These are phyloP conservation scores for Mercenaria mercenaria DNA, from an alignment of 1,140 invertebrate species.

Conservation along the genomic window DNA sequence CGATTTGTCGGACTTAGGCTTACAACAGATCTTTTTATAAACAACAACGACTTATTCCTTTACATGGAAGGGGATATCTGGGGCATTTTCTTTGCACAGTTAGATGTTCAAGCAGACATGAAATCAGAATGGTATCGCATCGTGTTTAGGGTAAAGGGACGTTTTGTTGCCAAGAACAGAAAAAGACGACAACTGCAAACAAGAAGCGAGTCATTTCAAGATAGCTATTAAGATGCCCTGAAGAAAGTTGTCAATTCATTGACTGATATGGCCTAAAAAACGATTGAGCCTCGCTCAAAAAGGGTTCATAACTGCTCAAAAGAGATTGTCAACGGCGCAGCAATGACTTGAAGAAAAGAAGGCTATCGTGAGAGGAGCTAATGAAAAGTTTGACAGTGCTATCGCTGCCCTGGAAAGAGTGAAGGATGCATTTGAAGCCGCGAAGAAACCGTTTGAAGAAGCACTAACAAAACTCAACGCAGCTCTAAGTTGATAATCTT, in stretches of 20 bases:
- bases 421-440: constrained; percentile 42
- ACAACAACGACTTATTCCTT: not conserved
- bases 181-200: not conserved
- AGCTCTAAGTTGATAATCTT: constrained; percentile 47
- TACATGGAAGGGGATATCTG: constrained; percentile 52
- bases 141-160: constrained; percentile 7
- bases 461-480: constrained; percentile 46
- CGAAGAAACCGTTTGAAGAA: constrained; percentile 15
- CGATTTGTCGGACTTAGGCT: constrained; percentile 3
- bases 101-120: constrained; percentile 23
- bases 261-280: constrained; percentile 4
- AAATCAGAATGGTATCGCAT: constrained; percentile 23
- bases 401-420: no score
- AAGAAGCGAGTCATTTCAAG: constrained; percentile 20
- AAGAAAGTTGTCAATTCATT: not conserved
- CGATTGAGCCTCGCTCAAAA: constrained; percentile 15
- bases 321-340: constrained; percentile 20
- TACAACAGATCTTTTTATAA: constrained; percentile 6
- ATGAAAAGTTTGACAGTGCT: constrained; percentile 55
- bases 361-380: constrained; percentile 17
- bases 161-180: not conserved
- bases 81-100: constrained; percentile 32
- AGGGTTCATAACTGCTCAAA: constrained; percentile 32
- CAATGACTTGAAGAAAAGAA: constrained; percentile 42
- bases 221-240: constrained; percentile 52